Evolutionary conservation across 2,888 invertebrate genomes (phyloP).

Genomic region (Colletes collaris): DNA sequence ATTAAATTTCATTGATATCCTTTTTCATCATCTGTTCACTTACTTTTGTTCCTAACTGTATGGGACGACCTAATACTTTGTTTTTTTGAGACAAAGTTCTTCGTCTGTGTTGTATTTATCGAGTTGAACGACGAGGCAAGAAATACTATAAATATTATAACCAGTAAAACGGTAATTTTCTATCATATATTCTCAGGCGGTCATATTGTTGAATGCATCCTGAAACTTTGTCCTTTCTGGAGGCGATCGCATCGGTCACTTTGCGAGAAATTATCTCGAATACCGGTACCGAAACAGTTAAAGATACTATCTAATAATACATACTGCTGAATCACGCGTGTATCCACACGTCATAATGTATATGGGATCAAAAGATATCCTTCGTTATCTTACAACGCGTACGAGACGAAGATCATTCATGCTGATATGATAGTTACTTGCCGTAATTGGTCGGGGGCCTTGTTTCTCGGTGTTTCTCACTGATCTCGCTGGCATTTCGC

Average conservation of each 20-base stretch:
- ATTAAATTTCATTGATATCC: no score
- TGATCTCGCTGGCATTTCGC: constrained; percentile 36
- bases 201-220: neutral
- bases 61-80: no score
- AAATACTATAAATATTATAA: no score
- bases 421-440: constrained; percentile 70
- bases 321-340: constrained; percentile 33
- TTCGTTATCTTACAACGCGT: constrained; percentile 45
- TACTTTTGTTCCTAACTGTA: no score
- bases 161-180: neutral
- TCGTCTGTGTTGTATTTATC: no score
- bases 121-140: no score
- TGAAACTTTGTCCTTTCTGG: neutral
- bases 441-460: constrained; percentile 66
- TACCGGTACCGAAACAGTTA: constrained; percentile 37
- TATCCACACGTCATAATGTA: constrained; percentile 40
- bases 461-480: constrained; percentile 51
- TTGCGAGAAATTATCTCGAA: neutral
- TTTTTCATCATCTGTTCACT: no score
- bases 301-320: constrained; percentile 31
- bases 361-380: constrained; percentile 47
- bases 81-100: no score
- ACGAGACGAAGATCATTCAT: constrained; percentile 63
- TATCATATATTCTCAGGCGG: no score
- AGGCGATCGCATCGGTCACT: constrained; percentile 13